These are phyloP conservation scores for Procambarus clarkii DNA, from an alignment of 1,140 invertebrate species.

Conservation along the genomic window DNA sequence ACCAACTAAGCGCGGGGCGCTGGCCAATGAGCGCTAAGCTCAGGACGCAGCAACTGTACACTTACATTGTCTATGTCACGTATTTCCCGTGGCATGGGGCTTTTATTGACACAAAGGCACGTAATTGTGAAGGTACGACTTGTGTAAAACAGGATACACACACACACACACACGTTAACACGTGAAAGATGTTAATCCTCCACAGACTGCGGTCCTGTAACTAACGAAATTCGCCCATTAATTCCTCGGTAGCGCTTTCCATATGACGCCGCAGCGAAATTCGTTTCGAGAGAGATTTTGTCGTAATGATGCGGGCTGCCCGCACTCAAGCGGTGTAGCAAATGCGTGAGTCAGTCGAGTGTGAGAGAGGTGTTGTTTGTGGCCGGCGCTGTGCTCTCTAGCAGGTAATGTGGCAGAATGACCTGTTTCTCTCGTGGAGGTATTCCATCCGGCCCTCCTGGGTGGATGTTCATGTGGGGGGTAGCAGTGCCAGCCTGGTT, in stretches of 20 bases:
- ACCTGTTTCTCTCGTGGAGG: not conserved
- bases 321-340: not conserved
- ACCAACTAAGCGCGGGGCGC: not conserved
- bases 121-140: too few species aligned
- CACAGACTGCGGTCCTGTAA: too few species aligned
- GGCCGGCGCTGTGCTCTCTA: not conserved
- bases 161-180: too few species aligned
- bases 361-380: not conserved
- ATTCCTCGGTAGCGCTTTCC: not conserved
- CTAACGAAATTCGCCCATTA: too few species aligned
- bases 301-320: not conserved
- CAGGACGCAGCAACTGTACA: not conserved
- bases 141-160: too few species aligned
- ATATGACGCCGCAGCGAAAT: not conserved
- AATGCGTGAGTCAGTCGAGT: not conserved
- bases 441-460: not conserved
- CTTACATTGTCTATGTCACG: constrained; percentile 20
- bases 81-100: not conserved
- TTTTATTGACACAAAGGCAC: not conserved
- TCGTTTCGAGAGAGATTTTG: not conserved
- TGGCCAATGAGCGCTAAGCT: constrained; percentile 19
- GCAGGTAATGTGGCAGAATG: not conserved
- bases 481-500: not conserved
- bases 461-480: not conserved
- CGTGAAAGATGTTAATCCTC: too few species aligned